Base-by-base conservation (phyloP, 2,797 vertebrate species). In the Coregonus suidteri region DNA sequence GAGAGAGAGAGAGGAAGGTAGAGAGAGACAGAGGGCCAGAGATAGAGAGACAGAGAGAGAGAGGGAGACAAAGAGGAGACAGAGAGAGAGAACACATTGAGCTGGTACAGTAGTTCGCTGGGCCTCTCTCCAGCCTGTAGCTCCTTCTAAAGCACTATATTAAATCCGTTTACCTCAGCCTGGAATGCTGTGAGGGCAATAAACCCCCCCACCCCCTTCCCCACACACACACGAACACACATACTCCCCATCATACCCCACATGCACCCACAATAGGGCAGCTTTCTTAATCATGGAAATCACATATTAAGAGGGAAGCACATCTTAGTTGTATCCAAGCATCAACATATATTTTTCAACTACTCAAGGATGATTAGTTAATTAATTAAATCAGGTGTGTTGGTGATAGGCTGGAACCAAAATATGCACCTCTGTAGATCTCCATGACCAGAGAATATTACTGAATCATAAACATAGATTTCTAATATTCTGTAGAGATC, bases 61-160 rank as follows among this genome's bases (percentile, higher is more conserved):
- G 25, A 25, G 25, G 25, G 25, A 25, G 25, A 25, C 25, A 25
- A 25, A 25, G 25, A 25, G 25, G 25, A 25, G 25, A 25, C 25
- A 25, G 25, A 25, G 25, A 25, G 25, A 25, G 25, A 25, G 25
- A 25, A 25, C 25, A 25, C 25, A 25, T 25, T 25, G 25, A 25
- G 25, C 25, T 25, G 25, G 25, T 25, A 25, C 75, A 82, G 69
- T 80, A 77, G 81, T 81, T 78, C 75, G 81, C 73, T 72, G 18
- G 51, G 37, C 79, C 80, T 68, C 76, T 86, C 74, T 37, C 31
- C 80, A 83, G 81, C 75, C 78, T 75, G 79, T 74, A 75, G 81
- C 80, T 87, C 51, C 85, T 81, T 84, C 85, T 82, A 78, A 88
- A 80, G 77, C 82, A 81, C 70, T 74, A 77, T 69, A 85, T 90